phyloP scores from a whole-genome alignment of 2,797 vertebrate species.

The Cynodonichthys magdalenae region DNA sequence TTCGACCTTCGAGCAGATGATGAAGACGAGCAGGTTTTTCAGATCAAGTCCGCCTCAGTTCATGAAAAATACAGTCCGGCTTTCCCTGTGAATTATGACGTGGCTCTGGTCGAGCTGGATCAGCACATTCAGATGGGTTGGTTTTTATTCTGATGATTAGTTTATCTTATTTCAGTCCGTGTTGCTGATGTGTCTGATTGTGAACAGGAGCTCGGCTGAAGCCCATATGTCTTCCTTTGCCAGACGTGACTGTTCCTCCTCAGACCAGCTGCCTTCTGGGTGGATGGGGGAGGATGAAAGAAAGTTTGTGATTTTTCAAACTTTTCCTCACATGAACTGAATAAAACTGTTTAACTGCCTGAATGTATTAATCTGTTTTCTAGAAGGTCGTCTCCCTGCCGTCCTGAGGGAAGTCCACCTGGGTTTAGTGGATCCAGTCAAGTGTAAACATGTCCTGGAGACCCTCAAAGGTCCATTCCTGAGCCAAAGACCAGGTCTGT shows the following conservation, averaged over 20 bases:
- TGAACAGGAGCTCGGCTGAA: slow-evolving; percentile 77
- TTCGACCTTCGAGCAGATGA: slow-evolving; percentile 66
- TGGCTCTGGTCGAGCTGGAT: slow-evolving; percentile 85
- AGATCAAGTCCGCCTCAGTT: slow-evolving; percentile 72
- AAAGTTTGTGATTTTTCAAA: slow-evolving; percentile 76
- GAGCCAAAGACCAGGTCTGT: background rate
- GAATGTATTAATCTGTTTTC: background rate
- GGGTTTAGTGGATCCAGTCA: slow-evolving; percentile 79
- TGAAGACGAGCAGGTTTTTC: slow-evolving; percentile 80
- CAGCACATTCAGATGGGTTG: slow-evolving; percentile 84
- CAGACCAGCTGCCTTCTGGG: slow-evolving; percentile 80
- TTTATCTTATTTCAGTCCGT: background rate
- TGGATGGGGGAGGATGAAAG: slow-evolving; percentile 86
- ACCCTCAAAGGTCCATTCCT: slow-evolving; percentile 65
- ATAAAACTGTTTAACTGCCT: background rate
- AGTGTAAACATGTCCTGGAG: slow-evolving; percentile 79
- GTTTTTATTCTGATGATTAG: slow-evolving; percentile 20
- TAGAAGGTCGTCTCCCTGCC: slow-evolving; percentile 80
- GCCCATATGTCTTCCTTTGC: slow-evolving; percentile 86
- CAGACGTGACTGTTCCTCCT: slow-evolving; percentile 77
- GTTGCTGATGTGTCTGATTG: background rate
- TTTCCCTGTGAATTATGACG: slow-evolving; percentile 85
- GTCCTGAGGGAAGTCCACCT: slow-evolving; percentile 83
- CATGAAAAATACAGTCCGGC: slow-evolving; percentile 83
- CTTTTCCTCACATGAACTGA: background rate